Evolutionary conservation across 2,888 invertebrate species (phyloP).

Genomic region (Eupsilia transversa): DNA sequence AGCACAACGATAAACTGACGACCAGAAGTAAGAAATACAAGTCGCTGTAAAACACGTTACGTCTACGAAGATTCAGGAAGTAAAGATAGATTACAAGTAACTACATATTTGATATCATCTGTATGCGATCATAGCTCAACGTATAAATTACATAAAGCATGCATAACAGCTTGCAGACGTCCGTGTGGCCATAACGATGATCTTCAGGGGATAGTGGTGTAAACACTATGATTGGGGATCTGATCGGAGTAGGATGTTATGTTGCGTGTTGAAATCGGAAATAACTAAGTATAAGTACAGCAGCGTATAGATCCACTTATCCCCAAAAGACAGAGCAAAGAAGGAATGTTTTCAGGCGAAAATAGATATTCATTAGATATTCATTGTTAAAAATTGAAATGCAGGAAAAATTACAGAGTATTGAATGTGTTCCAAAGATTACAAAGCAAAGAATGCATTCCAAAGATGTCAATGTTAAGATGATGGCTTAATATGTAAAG

Average conservation of each 20-base stretch:
- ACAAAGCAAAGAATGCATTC: background rate
- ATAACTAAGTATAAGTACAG: background rate
- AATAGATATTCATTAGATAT: too few relatives aligned
- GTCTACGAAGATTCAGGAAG: constrained; percentile 54
- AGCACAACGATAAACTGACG: constrained; percentile 46
- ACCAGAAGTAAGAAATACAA: constrained; percentile 45
- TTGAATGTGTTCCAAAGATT: background rate
- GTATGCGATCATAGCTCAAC: constrained; percentile 33
- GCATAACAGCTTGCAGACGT: constrained; percentile 23
- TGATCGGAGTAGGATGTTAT: constrained; percentile 4
- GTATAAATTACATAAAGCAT: constrained; percentile 54
- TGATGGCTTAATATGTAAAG: background rate
- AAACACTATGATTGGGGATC: constrained; percentile 38
- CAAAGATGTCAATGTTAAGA: background rate
- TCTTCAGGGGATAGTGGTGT: constrained; percentile 28
- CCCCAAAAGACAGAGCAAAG: background rate
- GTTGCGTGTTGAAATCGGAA: background rate
- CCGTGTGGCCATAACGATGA: constrained; percentile 17
- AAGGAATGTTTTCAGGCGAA: background rate
- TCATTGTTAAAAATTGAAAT: background rate
- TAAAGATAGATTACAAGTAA: constrained; percentile 54
- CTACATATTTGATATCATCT: constrained; percentile 57
- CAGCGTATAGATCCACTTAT: background rate
- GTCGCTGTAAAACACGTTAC: constrained; percentile 29
- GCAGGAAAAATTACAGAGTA: background rate